Conservation (phyloP, 2,113 vertebrate genomes). For the Salvelinus alpinus region DNA sequence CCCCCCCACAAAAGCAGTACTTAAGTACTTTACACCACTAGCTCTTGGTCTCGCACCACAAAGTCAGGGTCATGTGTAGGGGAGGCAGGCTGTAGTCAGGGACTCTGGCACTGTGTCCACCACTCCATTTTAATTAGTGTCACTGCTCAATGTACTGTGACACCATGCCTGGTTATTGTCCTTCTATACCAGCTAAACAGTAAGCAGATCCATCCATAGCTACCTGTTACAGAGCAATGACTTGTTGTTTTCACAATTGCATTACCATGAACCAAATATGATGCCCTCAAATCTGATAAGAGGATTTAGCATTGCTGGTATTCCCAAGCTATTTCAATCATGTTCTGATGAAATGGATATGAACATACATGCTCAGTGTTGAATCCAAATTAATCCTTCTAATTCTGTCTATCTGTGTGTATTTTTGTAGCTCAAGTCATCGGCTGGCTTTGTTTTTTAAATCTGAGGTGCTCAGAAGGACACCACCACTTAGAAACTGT, state of each 20-base stretch:
- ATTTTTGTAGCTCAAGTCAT: conserved; percentile 31
- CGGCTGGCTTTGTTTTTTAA: conserved; percentile 40
- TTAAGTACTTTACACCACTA: no score
- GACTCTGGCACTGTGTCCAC: no score
- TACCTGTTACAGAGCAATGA: conserved; percentile 52
- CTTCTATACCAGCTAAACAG: conserved; percentile 17
- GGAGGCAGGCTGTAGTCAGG: background rate
- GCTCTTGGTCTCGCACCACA: conserved; percentile 17
- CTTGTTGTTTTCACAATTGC: conserved; percentile 57
- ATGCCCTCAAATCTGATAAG: conserved; percentile 66
- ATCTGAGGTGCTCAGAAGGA: conserved; percentile 48
- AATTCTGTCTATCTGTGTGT: conserved; percentile 18
- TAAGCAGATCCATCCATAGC: no score
- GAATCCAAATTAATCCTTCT: background rate
- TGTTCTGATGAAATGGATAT: conserved; percentile 65
- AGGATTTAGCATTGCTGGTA: conserved; percentile 54
- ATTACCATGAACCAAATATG: conserved; percentile 61
- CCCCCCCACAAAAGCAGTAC: no score
- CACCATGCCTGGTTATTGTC: conserved; percentile 26
- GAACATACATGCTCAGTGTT: conserved; percentile 51
- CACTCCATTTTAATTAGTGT: no score
- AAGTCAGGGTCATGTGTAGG: conserved; percentile 46
- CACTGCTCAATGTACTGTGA: no score
- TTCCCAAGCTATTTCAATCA: conserved; percentile 61
- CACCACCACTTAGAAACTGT: conserved; percentile 48